Conservation (phyloP, 37 sponge, comb jelly and placozoan genomes). For the Chondrilla cf. caribensis region DNA sequence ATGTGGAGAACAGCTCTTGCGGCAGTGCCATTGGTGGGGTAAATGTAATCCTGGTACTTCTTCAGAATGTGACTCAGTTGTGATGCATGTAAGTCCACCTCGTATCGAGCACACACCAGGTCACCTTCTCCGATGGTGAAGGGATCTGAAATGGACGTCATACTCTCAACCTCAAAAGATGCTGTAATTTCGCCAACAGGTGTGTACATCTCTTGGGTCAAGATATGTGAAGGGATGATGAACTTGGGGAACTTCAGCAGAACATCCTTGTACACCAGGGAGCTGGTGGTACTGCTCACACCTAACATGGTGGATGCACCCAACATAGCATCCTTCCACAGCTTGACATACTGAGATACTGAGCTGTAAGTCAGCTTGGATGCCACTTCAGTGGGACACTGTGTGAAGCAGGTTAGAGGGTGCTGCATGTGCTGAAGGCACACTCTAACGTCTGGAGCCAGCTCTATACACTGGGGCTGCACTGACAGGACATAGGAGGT, state of each 20-base stretch:
- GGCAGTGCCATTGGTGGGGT: background rate
- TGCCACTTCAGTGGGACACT: too few species aligned
- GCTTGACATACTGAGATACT: too few species aligned
- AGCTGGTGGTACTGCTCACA: too few species aligned
- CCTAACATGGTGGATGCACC: too few species aligned
- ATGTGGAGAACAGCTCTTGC: constrained; percentile 54
- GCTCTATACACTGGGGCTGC: background rate
- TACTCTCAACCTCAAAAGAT: constrained; percentile 5
- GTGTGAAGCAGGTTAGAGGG: constrained; percentile 22
- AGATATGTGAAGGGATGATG: too few species aligned
- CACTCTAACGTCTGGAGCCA: background rate
- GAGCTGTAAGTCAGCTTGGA: too few species aligned
- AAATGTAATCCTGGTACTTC: background rate
- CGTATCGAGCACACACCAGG: constrained; percentile 64
- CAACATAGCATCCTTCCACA: too few species aligned
- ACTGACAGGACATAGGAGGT: background rate
- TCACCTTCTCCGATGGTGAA: constrained; percentile 46
- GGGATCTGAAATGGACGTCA: background rate
- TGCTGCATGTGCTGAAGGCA: constrained; percentile 17
- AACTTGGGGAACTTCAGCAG: too few species aligned
- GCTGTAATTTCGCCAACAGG: constrained; percentile 1
- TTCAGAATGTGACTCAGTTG: background rate
- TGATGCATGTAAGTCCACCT: background rate
- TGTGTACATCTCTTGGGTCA: background rate
- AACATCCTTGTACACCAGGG: too few species aligned